Base-by-base conservation (phyloP, 1,140 invertebrate genomes). In the Akabosia matsudoensis region DNA sequence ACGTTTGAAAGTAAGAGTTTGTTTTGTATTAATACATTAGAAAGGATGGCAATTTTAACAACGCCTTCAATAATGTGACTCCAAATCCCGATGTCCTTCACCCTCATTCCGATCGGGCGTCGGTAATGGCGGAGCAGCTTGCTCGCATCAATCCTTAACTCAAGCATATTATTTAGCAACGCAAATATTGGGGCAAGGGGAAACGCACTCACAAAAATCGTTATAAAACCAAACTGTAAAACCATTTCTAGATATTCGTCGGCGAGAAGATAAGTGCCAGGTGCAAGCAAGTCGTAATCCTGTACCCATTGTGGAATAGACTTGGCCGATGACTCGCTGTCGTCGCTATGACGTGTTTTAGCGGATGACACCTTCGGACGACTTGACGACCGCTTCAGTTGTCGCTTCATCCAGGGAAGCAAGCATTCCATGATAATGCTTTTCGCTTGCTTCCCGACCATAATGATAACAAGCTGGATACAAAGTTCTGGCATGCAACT, bases 171-270 rank as follows among this genome's bases (percentile, higher is more conserved):
- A 84, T 95, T 94, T 0, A 94, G 85, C 26, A 94, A 84, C 0
- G 93, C 92, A 84, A 94, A 91, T 7, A 95, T 83, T 28, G 93
- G 93, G 1, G 92, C 93, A 78, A 94, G 81, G 0, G 93, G 93
- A 83, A 95, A 95, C 0, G 93, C 93, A 26, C 91, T 89, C 76
- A 93, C 92, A 82, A 95, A 95, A 37, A 95, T 89, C 18, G 93
- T 94, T 51, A 93, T 91, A 83, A 95, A 95, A 0, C 93, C 93
- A 84, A 92, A 94, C 85, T 95, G 93, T 1, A 95, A 85, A 56
- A 94, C 92, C 95, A 98, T 98, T 89, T 98, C 97, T 70, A 99
- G 87, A 86, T 98, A 98, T 86, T 99, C 97, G 1, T 94, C 93
- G 85, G 98, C 98, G 16, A 98, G 87, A 81, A 95, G 94, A 84